A percentile compares a stretch with the other conserved stretches of the same genome.
phyloP scores from a whole-genome alignment of 2,113 vertebrate species.

The Proteles cristata region DNA sequence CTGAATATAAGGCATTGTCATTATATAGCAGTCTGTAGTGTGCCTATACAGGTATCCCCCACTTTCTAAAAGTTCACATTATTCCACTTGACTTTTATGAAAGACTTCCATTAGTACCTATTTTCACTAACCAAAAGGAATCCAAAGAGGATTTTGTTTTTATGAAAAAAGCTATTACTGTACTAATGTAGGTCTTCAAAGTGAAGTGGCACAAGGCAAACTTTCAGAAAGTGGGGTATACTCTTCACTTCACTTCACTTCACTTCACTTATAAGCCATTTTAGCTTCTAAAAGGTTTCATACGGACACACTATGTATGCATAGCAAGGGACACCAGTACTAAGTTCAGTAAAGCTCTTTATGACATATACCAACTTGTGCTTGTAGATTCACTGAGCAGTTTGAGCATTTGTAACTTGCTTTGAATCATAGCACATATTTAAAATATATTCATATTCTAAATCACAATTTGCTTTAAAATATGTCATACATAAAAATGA shows the following conservation, averaged over 20 bases:
- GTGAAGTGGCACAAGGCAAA: neutral
- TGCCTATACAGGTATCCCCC: neutral
- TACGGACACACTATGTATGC: neutral
- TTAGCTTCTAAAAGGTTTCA: neutral
- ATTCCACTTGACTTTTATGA: neutral
- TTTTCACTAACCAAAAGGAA: neutral
- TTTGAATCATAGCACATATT: conserved; percentile 49
- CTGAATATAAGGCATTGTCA: neutral
- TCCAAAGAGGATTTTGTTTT: neutral
- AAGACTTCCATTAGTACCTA: neutral
- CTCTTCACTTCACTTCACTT: neutral
- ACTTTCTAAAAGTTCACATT: neutral
- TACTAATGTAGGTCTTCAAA: neutral
- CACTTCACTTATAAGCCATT: neutral
- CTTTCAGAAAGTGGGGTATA: neutral
- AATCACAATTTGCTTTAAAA: conserved; percentile 56
- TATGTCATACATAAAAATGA: conserved; percentile 33
- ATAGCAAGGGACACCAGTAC: neutral
- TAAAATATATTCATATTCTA: conserved; percentile 48
- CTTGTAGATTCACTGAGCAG: conserved; percentile 12
- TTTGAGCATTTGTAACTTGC: conserved; percentile 30
- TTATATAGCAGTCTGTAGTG: neutral
- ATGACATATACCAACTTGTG: conserved; percentile 9
- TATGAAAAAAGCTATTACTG: neutral
- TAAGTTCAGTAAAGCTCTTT: conserved; percentile 1